Evolutionary conservation across 2,113 vertebrate genomes (phyloP).

Genomic region (Herpailurus yagouaroundi): DNA sequence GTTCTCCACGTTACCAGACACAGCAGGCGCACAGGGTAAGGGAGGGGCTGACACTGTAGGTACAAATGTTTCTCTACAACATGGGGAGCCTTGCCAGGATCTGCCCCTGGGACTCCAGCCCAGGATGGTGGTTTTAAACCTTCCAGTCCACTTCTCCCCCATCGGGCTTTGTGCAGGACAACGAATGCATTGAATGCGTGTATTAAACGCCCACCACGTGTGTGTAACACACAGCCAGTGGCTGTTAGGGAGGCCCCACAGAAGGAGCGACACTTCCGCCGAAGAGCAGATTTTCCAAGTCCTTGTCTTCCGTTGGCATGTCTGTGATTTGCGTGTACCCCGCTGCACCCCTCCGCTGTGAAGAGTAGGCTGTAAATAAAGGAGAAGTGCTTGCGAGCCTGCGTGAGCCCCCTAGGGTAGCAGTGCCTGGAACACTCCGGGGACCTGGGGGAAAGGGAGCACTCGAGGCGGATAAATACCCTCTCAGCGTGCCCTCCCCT

Average conservation of each 20-base stretch:
- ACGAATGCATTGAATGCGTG: not conserved
- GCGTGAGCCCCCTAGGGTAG: not conserved
- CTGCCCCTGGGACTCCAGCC: not conserved
- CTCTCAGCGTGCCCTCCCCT: not conserved
- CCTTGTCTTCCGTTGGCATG: not conserved
- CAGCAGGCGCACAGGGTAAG: not conserved
- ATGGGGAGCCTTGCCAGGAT: rapidly evolving
- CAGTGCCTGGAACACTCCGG: not conserved
- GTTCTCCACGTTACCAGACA: not conserved
- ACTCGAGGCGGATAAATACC: not conserved
- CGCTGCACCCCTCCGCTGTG: rapidly evolving
- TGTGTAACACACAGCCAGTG: not conserved
- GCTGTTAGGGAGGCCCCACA: not conserved
- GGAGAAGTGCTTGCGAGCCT: not conserved
- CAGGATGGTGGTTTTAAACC: not conserved
- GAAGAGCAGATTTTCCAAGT: not conserved
- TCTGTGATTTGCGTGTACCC: not conserved
- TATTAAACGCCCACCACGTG: not conserved
- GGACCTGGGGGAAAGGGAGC: rapidly evolving
- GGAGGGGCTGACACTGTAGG: rapidly evolving
- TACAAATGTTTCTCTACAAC: not conserved
- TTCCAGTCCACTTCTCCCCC: not conserved
- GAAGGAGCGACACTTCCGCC: not conserved
- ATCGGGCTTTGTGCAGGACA: not conserved
- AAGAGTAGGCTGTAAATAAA: not conserved